Evolutionary conservation across 2,888 invertebrate species (phyloP), one percentile per base, ranked within the genome.

Genomic region (Caenorhabditis macrosperma): DNA sequence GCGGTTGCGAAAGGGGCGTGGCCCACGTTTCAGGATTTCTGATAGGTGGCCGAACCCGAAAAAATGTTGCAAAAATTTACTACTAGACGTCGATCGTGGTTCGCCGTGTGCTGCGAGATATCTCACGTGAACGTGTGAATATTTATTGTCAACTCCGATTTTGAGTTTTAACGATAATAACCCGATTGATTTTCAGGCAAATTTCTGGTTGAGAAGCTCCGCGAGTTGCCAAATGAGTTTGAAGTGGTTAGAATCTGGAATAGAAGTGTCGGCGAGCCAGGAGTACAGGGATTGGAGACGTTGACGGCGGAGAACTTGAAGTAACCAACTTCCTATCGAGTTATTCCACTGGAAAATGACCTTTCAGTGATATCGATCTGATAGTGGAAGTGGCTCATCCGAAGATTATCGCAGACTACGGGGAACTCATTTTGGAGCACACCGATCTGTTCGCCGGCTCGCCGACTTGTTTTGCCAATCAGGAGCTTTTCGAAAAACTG

Each of bases 301-400:
- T 33, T 90, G 28, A 83, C 54, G 26, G 76, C 63, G 6, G 74
- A 82, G 22, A 69, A 74, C 17, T 68, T 86, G 35, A 72, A 67
- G 84, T 84, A 15, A 41, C n/a, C n/a, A n/a, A n/a, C n/a, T n/a
- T n/a, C n/a, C 28, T 52, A 9, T 28, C 2, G 24, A 38, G n/a
- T 15, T 2, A 9, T 50, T 50, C 3, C 44, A 44, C 22, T n/a
- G 28, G 5, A 15, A 17, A 6, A 48, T 35, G 2, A 24, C 0
- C 17, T 60, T 85, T 72, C 59, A 87, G 87, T 41, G 85, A 80
- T 22, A 68, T 90, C 3, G 88, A 90, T 63, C 61, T 90, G 26
- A 85, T 90, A n/a, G 91, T 93, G 6, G 93, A 93, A 88, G 93
- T 93, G 0, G 92, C 93, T 10, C 93, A 93, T 88, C 93, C 93